Base-by-base conservation (phyloP, 2,888 invertebrate species). In the Trissoscelio sp. region DNA sequence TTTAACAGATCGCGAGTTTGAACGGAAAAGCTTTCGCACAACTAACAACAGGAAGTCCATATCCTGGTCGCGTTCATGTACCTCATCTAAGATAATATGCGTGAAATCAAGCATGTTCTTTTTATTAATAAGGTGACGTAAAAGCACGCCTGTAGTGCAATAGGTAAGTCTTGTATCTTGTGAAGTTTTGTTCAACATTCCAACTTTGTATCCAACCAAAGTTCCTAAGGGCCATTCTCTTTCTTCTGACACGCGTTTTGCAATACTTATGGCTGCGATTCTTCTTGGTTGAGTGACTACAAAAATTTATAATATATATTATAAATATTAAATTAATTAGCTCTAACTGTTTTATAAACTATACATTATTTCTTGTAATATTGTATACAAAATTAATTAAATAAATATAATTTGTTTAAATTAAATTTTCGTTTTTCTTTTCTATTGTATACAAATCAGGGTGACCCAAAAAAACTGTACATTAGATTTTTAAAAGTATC, bases 21-120 rank as follows among this genome's bases (percentile, higher is more conserved):
- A 94, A 78, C 94, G 92, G 24, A 97, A 92, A 51, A 98, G 93
- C 86, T 95, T 96, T 81, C 96, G 94, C 0, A 98, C 95, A 7
- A 99, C 72, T 12, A 79, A 92, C 18, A 99, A 91, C 0, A 97
- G 92, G 89, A 99, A 97, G 89, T 99, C 99, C 93, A 97, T 96
- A 22, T 98, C 96, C 88, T 97, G 95, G 85, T 96, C 96, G 39
- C 99, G 93, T 91, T 99, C 99, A 87, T 99, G 98, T 0, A 98
- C 96, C 92, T 99, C 98, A 89, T 98, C 98, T 5, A 99, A 92
- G 78, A 98, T 95, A 39, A 99, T 94, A 88, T 99, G 99, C 0
- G 98, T 97, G 88, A 93, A 98, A 77, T 95, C 93, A 48, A 94
- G 93, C 92, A 98, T 93, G 20, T 94, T 94, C 89, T 96, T 96